Evolutionary conservation across 2,888 invertebrate species (phyloP).

Genomic region (Hypsopygia costalis): DNA sequence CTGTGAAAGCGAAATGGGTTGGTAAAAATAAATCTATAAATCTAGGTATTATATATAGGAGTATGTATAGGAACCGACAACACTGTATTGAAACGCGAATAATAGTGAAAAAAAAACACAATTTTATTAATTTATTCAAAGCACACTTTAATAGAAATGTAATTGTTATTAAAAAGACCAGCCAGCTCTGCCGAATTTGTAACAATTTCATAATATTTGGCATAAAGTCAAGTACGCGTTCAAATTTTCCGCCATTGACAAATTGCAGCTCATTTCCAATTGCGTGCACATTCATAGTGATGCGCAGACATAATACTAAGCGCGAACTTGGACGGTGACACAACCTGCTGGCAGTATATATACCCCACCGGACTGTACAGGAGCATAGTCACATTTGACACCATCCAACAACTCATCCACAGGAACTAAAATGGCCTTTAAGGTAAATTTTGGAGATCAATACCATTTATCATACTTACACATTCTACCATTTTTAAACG

Average conservation of each 20-base stretch:
- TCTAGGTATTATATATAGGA: too few relatives aligned
- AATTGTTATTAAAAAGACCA: background rate
- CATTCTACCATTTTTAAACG: too few relatives aligned
- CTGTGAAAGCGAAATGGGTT: too few relatives aligned
- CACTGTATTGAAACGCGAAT: too few relatives aligned
- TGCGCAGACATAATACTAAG: slow-evolving; percentile 67
- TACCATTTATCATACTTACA: too few relatives aligned
- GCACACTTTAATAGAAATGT: background rate
- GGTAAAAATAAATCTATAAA: too few relatives aligned
- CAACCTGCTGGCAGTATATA: slow-evolving; percentile 62
- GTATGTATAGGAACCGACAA: too few relatives aligned
- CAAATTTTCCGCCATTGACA: slow-evolving; percentile 71
- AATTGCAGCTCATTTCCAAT: slow-evolving; percentile 72
- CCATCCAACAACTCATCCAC: slow-evolving; percentile 46
- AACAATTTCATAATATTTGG: slow-evolving; percentile 58
- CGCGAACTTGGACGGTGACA: slow-evolving; percentile 64
- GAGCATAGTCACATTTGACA: slow-evolving; percentile 64
- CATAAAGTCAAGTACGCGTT: slow-evolving; percentile 63
- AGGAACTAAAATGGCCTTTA: slow-evolving; percentile 63
- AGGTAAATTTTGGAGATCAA: slow-evolving; percentile 43
- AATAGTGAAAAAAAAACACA: too few relatives aligned
- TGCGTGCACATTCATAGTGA: slow-evolving; percentile 67
- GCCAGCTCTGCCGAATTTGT: slow-evolving; percentile 19
- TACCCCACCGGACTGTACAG: slow-evolving; percentile 47
- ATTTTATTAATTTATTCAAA: background rate